Percentiles rank a stretch among this genome's conserved stretches.
Evolutionary conservation across 2,888 invertebrate species (phyloP).

Genomic region (Octodonta nipae): DNA sequence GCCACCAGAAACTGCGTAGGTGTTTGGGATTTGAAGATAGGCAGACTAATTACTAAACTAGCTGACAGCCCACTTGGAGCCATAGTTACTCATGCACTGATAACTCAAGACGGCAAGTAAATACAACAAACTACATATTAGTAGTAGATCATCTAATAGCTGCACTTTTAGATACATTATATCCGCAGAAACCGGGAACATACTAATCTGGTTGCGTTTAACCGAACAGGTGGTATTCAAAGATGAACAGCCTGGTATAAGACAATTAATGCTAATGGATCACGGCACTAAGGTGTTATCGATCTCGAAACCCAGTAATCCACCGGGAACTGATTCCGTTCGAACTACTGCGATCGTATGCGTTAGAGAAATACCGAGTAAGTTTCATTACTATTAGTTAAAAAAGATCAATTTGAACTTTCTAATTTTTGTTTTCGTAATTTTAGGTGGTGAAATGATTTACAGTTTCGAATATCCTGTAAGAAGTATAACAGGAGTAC

Average conservation of each 20-base stretch:
- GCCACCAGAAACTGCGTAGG: constrained; percentile 91
- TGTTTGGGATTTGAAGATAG: constrained; percentile 82
- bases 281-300: constrained; percentile 61
- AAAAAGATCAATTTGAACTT: neutral
- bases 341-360: constrained; percentile 53
- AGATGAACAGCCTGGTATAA: constrained; percentile 69
- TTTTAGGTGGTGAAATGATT: constrained; percentile 56
- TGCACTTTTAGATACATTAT: constrained; percentile 57
- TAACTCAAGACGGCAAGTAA: constrained; percentile 70
- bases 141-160: neutral
- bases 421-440: neutral
- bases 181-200: constrained; percentile 83
- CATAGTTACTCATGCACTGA: constrained; percentile 83
- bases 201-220: constrained; percentile 75
- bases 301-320: constrained; percentile 53
- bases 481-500: constrained; percentile 51
- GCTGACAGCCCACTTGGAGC: constrained; percentile 87
- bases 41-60: constrained; percentile 69
- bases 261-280: constrained; percentile 61
- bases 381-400: constrained; percentile 8
- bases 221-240: constrained; percentile 65
- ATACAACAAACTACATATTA: constrained; percentile 10
- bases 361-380: constrained; percentile 61
- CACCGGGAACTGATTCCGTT: constrained; percentile 50
- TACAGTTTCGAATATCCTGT: constrained; percentile 76